Conservation (phyloP, 1,140 invertebrate species). For the Teleogryllus occipitalis region DNA sequence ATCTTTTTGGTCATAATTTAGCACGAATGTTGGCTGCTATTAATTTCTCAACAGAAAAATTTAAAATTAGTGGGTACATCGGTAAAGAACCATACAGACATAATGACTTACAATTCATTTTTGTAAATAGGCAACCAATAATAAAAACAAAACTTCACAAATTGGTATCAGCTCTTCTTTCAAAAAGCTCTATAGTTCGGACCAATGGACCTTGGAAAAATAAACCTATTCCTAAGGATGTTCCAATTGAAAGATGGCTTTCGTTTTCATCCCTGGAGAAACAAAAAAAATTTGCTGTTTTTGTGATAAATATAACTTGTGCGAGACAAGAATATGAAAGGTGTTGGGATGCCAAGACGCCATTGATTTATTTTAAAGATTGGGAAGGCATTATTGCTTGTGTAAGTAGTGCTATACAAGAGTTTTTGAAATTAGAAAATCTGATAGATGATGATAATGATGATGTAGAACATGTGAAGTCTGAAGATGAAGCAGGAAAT, state of each 20-base stretch:
- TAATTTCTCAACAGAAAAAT: conserved; percentile 39
- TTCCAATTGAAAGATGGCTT: conserved; percentile 19
- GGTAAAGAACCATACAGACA: conserved; percentile 37
- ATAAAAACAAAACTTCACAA: conserved; percentile 44
- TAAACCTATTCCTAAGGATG: conserved; percentile 18
- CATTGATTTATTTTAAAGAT: conserved; percentile 50
- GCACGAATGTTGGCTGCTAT: conserved; percentile 40
- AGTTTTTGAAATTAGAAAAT: conserved; percentile 32
- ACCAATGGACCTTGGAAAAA: conserved; percentile 27
- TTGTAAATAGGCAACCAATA: conserved; percentile 51
- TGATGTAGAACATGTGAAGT: background rate
- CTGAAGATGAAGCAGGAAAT: too few species aligned
- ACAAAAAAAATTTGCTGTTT: conserved; percentile 41
- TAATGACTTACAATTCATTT: conserved; percentile 50
- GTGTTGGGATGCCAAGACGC: conserved; percentile 42
- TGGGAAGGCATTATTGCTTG: conserved; percentile 44
- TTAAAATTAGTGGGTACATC: conserved; percentile 46
- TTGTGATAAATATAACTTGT: conserved; percentile 51
- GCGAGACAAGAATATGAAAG: conserved; percentile 48
- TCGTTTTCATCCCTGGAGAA: conserved; percentile 29
- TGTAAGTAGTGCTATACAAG: conserved; percentile 41
- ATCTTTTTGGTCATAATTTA: conserved; percentile 41
- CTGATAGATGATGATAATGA: background rate
- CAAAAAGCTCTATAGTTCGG: conserved; percentile 29
- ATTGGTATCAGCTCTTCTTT: conserved; percentile 39